These are phyloP conservation scores for Actinopyga echinites DNA, from an alignment of 53 echinoderm and acorn worm species.

Conservation along the genomic window DNA sequence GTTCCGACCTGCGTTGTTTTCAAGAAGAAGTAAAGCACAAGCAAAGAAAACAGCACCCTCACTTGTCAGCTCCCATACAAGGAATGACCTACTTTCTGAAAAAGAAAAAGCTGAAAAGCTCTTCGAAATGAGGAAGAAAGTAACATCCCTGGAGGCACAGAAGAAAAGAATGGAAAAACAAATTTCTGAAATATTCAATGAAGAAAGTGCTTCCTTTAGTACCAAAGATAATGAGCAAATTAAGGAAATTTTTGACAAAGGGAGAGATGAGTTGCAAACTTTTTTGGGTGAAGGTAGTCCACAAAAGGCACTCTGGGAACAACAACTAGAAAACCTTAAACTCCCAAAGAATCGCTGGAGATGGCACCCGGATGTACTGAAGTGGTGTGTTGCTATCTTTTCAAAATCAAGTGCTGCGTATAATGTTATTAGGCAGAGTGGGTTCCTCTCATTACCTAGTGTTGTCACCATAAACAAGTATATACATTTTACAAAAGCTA, in stretches of 20 bases:
- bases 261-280: background rate
- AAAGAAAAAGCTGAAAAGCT: too few species aligned
- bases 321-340: background rate
- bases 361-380: slow-evolving; percentile 44
- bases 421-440: background rate
- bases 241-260: background rate
- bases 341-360: background rate
- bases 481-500: slow-evolving; percentile 1
- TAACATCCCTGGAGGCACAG: too few species aligned
- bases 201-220: too few species aligned
- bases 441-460: slow-evolving; percentile 10
- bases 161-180: too few species aligned
- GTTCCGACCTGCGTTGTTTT: too few species aligned
- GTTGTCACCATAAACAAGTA: slow-evolving; percentile 9
- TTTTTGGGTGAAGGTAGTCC: background rate
- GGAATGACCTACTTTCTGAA: too few species aligned
- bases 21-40: too few species aligned
- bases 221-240: background rate
- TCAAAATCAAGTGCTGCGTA: slow-evolving; percentile 24
- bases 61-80: too few species aligned
- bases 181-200: too few species aligned
- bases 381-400: slow-evolving; percentile 23
- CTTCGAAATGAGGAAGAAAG: too few species aligned
- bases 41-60: too few species aligned
- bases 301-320: background rate